Base-by-base conservation (phyloP, 2,797 vertebrate species). In the Rhinoraja longicauda region DNA sequence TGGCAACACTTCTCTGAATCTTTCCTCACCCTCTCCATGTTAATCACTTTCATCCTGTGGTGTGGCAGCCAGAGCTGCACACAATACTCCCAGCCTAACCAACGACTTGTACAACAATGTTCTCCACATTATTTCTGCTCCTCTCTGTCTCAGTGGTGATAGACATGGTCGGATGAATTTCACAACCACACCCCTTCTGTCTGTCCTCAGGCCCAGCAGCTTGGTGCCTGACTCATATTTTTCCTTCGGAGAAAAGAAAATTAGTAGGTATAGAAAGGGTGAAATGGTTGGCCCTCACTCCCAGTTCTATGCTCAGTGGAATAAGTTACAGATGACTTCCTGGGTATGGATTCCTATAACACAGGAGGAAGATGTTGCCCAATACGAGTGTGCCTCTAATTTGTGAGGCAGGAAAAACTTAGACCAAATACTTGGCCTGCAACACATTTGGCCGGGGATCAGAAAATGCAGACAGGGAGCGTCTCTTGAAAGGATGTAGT, bases 401-500 rank as follows among this genome's bases (percentile, higher is more conserved):
- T 88, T 67, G 62, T n/a, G 67, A 9, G 67, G 88, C 84, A 88
- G 84, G n/a, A 67, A 67, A 67, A 36, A 7, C 4, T 29, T n/a
- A n/a, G 57, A 4, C 57, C 84, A 53, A 17, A 57, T 84, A n/a
- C 12, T 32, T 67, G n/a, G 84, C 17, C 62, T 36, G 17, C 1
- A 67, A 17, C 84, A 88, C 15, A 67, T 9, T 67, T 67, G 84
- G n/a, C 84, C 36, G 19, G n/a, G 62, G 32, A 67, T 36, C n/a
- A 88, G 62, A 88, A 88, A 64, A 32, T 64, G 15, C n/a, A 67
- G 84, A 88, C 84, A 88, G 62, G 84, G 59, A 67, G n/a, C 5
- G 84, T 62, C n/a, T 67, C 84, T 84, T 9, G 84, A 36, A 88
- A 88, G 81, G 84, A 67, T 88, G 62, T 6, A 88, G 17, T 59